phyloP scores from a whole-genome alignment of 2,113 vertebrate species.

The Campylomormyrus numenius region DNA sequence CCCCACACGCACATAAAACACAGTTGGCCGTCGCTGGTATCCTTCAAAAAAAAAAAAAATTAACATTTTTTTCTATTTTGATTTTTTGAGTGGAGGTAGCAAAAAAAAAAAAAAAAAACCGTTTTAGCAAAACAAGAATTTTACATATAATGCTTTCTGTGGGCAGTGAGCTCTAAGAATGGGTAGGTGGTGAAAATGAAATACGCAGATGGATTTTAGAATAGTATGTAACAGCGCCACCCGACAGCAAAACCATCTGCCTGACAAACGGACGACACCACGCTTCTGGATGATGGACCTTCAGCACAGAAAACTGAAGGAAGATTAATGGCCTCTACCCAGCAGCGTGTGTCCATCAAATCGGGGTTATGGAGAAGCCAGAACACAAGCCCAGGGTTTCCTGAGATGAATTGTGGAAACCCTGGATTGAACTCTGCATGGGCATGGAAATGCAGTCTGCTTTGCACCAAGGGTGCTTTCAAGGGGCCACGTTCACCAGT shows the following conservation, averaged over 20 bases:
- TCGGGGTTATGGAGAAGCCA: neutral
- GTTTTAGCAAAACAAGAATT: neutral
- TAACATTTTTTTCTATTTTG: neutral
- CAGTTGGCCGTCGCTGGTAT: neutral
- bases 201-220: neutral
- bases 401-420: neutral
- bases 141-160: neutral
- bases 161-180: neutral
- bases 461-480: neutral
- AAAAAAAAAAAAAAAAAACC: neutral
- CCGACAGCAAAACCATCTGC: neutral
- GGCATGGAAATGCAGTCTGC: neutral
- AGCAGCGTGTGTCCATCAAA: neutral
- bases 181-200: neutral
- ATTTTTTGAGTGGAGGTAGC: neutral
- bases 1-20: too few species aligned
- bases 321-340: neutral
- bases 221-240: neutral
- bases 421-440: neutral
- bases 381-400: neutral
- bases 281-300: neutral
- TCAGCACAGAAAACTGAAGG: neutral
- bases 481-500: neutral
- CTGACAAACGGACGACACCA: neutral
- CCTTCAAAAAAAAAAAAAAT: neutral